Percentiles rank a stretch among this genome's conserved stretches.
phyloP scores from a whole-genome alignment of 2,113 vertebrate genomes.

The Lepus americanus region DNA sequence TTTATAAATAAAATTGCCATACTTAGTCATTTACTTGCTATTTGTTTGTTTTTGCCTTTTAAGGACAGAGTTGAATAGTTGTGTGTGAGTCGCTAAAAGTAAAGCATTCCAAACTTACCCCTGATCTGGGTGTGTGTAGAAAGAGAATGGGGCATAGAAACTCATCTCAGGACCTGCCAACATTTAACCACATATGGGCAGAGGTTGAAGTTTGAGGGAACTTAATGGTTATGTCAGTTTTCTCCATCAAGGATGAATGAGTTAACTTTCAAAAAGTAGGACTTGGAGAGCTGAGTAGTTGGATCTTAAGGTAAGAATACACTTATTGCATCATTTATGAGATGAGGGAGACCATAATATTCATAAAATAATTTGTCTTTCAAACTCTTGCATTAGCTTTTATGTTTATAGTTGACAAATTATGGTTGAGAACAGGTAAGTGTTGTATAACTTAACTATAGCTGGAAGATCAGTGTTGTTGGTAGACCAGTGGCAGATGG shows the following conservation, averaged over 20 bases:
- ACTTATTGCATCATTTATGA: neutral
- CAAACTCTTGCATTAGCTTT: neutral
- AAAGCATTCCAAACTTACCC: neutral
- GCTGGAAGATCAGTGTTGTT: neutral
- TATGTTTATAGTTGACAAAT: neutral
- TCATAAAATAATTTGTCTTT: constrained; percentile 24
- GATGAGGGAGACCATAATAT: neutral
- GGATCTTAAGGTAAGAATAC: neutral
- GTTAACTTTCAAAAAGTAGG: neutral
- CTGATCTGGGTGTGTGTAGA: neutral
- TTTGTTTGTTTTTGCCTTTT: neutral
- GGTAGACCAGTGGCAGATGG: neutral
- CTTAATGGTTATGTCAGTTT: neutral
- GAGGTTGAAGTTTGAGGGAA: neutral
- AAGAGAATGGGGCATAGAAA: neutral
- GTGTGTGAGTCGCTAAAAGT: neutral
- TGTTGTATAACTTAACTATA: neutral
- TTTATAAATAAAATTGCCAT: neutral
- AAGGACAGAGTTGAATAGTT: neutral
- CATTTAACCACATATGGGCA: neutral
- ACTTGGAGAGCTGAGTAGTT: neutral
- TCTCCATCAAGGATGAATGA: neutral
- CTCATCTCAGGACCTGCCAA: neutral
- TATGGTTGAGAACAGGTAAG: constrained; percentile 12
- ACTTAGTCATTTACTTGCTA: neutral